Conservation (phyloP, 2,113 vertebrate species). For the Psilopsiagon aymara region DNA sequence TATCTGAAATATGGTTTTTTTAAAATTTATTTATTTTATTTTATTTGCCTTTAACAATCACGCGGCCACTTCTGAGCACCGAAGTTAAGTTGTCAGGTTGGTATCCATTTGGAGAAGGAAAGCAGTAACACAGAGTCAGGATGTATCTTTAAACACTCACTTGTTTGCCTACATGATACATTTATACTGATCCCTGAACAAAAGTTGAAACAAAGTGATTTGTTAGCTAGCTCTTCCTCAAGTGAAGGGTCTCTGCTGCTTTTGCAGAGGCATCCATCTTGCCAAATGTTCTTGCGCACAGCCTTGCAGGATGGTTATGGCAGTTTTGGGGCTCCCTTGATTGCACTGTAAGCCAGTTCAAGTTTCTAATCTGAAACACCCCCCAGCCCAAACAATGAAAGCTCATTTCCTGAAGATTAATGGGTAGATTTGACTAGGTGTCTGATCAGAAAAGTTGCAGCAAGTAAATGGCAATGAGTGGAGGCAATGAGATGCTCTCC, state of each 20-base stretch:
- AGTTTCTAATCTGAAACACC: neutral
- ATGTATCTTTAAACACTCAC: neutral
- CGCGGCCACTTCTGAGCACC: neutral
- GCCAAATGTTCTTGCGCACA: rapidly evolving
- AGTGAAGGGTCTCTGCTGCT: neutral
- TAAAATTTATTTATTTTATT: neutral
- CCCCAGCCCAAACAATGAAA: neutral
- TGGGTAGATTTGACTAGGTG: neutral
- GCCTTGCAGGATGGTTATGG: neutral
- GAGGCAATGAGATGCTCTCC: neutral
- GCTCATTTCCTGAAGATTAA: neutral
- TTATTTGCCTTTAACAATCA: neutral
- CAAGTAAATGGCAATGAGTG: neutral
- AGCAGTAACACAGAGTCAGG: neutral
- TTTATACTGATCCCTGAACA: neutral
- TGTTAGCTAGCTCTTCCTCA: neutral
- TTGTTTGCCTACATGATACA: neutral
- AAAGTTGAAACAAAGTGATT: neutral
- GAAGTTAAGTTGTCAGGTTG: neutral
- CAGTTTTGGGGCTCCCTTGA: neutral
- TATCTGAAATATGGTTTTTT: neutral
- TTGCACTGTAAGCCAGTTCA: neutral
- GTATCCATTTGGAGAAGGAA: neutral
- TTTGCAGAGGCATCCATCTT: neutral
- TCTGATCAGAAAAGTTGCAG: neutral